Percentiles rank a stretch among this genome's conserved stretches.
phyloP scores from a whole-genome alignment of 2,797 vertebrate genomes.

The Lemur catta region DNA sequence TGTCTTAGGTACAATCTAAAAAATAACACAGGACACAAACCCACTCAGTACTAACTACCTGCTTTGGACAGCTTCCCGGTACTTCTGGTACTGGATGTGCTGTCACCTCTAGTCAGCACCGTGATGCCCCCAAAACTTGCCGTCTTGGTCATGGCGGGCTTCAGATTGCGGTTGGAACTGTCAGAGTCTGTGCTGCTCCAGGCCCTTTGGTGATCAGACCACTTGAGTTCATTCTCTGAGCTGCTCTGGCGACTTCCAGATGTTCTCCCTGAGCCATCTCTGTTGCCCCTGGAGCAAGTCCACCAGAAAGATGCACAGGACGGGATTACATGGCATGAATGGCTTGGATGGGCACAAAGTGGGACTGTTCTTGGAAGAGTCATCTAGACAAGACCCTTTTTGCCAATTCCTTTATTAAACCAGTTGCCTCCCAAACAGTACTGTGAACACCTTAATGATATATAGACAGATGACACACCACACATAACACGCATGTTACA shows the following conservation, averaged over 20 bases:
- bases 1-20: background rate
- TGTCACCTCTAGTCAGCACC: slow-evolving; percentile 87
- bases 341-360: fast-evolving
- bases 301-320: slow-evolving; percentile 28
- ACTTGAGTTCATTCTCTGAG: slow-evolving; percentile 90
- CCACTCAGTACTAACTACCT: slow-evolving; percentile 83
- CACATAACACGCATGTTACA: background rate
- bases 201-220: slow-evolving; percentile 91
- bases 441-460: background rate
- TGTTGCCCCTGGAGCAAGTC: slow-evolving; percentile 87
- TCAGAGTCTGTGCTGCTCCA: slow-evolving; percentile 99
- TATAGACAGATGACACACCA: background rate
- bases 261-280: slow-evolving; percentile 89
- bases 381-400: background rate
- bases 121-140: slow-evolving; percentile 89
- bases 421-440: background rate
- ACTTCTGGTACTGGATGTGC: slow-evolving; percentile 86
- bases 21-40: background rate
- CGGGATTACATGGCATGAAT: background rate
- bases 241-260: slow-evolving; percentile 96
- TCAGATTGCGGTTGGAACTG: slow-evolving; percentile 90
- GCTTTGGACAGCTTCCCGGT: slow-evolving; percentile 89
- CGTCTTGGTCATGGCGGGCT: slow-evolving; percentile 88
- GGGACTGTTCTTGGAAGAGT: background rate
- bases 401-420: background rate